A percentile compares a stretch with the other conserved stretches of the same genome.
Evolutionary conservation across 1,140 invertebrate species (phyloP).

Genomic region (Caerostris darwini): DNA sequence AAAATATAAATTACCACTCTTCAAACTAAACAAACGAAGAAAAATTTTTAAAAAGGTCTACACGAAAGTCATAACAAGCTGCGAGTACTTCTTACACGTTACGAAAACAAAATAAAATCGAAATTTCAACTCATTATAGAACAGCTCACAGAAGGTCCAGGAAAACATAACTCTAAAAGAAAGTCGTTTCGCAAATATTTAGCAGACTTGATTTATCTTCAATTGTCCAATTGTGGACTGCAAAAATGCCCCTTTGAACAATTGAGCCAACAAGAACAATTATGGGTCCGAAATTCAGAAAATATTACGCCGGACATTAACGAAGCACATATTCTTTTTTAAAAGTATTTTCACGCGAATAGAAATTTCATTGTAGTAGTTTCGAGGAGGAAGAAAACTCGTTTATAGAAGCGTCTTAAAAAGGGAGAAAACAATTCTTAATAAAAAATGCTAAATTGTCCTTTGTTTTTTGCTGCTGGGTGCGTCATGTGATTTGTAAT

Average conservation of each 20-base stretch:
- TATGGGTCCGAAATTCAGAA: neutral
- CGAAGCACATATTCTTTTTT: neutral
- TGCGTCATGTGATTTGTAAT: conserved; percentile 39
- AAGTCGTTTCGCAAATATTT: conserved; percentile 5
- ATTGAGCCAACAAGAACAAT: neutral
- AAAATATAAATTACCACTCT: too few species aligned
- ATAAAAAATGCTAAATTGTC: conserved; percentile 17
- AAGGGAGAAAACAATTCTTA: neutral
- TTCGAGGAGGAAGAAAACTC: neutral
- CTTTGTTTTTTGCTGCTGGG: neutral
- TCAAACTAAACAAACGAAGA: too few species aligned
- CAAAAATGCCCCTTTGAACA: neutral
- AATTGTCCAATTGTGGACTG: neutral
- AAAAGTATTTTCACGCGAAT: neutral
- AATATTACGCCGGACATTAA: neutral
- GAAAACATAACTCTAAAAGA: neutral
- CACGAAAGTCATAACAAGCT: neutral
- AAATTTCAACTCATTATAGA: neutral
- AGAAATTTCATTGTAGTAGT: neutral
- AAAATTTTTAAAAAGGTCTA: neutral
- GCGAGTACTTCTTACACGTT: neutral
- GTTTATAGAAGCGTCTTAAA: conserved; percentile 6
- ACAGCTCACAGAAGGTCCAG: neutral
- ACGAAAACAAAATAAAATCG: neutral
- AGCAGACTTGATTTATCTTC: neutral